A percentile compares a stretch with the other conserved stretches of the same genome.
Conservation (phyloP, 2,888 invertebrate species). For the Aromia moschata region DNA sequence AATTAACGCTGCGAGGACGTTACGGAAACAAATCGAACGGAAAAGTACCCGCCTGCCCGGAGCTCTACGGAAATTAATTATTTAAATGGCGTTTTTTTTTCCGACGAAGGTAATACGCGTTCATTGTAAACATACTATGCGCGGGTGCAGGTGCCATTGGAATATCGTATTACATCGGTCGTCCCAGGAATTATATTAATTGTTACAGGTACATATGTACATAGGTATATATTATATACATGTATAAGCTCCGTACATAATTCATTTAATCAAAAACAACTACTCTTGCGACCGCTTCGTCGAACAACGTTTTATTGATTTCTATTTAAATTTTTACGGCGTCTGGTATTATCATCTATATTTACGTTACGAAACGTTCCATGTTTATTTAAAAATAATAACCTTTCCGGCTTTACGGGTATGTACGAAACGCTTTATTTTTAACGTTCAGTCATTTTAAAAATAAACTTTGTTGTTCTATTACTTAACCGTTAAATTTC, state of each 20-base stretch:
- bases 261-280: background rate
- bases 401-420: slow-evolving; percentile 2
- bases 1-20: slow-evolving; percentile 1
- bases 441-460: background rate
- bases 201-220: no score
- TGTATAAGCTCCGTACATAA: slow-evolving; percentile 1
- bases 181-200: no score
- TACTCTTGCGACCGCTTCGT: background rate
- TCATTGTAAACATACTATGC: no score
- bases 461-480: no score
- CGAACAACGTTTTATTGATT: background rate
- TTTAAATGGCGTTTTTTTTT: slow-evolving; percentile 2
- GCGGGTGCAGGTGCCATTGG: no score
- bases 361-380: background rate
- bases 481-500: no score
- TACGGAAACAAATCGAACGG: slow-evolving; percentile 8
- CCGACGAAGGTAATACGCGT: background rate
- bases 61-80: slow-evolving; percentile 1
- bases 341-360: slow-evolving; percentile 10
- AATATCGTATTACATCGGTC: no score
- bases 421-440: slow-evolving; percentile 1
- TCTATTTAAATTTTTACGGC: slow-evolving; percentile 6
- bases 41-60: slow-evolving; percentile 9
- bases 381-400: slow-evolving; percentile 9
- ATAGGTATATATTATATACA: no score